Conservation (phyloP, 2,888 invertebrate genomes). For the Conistra vaccinii region DNA sequence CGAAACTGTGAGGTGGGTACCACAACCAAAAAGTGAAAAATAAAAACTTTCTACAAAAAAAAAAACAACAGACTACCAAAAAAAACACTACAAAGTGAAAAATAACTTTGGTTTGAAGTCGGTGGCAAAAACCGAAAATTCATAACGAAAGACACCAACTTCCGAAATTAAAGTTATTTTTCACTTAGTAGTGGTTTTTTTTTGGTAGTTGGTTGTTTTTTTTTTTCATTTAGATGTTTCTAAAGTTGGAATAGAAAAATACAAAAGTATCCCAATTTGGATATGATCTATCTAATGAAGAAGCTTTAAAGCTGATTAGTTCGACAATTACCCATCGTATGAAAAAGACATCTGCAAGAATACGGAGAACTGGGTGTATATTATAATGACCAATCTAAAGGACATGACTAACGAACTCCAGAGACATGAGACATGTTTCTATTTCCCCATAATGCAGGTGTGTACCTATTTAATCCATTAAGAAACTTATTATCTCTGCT, state of each 20-base stretch:
- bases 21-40: no score
- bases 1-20: no score
- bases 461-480: constrained; percentile 50
- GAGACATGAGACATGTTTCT: constrained; percentile 14
- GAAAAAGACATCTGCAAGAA: background rate
- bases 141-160: no score
- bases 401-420: constrained; percentile 6
- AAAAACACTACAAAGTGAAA: no score
- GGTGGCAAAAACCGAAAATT: no score
- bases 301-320: background rate
- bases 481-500: constrained; percentile 53
- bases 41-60: no score
- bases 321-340: background rate
- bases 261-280: background rate
- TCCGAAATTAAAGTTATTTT: no score
- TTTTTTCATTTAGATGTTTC: background rate
- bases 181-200: no score
- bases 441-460: constrained; percentile 49
- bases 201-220: no score
- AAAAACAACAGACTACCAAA: no score
- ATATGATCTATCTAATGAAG: background rate
- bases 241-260: background rate
- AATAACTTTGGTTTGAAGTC: no score
- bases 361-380: background rate
- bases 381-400: background rate